Evolutionary conservation across 2,797 vertebrate species (phyloP).

Genomic region (Valencia hispanica): DNA sequence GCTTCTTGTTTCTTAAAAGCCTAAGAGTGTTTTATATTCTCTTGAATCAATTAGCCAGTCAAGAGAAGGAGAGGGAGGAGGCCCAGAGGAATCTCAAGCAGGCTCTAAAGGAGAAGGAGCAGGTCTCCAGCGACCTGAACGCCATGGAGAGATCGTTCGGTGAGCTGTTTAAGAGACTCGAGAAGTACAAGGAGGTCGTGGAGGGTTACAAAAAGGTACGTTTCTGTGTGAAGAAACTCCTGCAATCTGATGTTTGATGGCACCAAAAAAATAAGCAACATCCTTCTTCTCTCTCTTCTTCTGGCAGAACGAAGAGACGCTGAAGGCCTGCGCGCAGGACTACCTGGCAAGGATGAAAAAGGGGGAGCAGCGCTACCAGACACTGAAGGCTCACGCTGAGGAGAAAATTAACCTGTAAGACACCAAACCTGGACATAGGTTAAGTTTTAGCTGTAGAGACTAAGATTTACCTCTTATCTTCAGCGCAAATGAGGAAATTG

Average conservation of each 20-base stretch:
- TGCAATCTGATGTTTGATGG: neutral
- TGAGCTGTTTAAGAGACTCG: slow-evolving; percentile 90
- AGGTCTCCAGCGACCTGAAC: slow-evolving; percentile 83
- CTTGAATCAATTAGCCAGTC: slow-evolving; percentile 77
- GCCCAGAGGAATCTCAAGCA: slow-evolving; percentile 77
- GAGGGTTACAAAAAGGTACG: slow-evolving; percentile 90
- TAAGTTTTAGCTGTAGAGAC: neutral
- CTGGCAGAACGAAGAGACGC: slow-evolving; percentile 89
- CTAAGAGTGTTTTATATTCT: neutral
- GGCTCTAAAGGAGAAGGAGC: slow-evolving; percentile 85
- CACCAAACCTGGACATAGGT: neutral
- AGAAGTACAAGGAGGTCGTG: slow-evolving; percentile 89
- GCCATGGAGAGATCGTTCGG: slow-evolving; percentile 89
- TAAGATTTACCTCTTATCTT: slow-evolving; percentile 4
- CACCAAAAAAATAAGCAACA: neutral
- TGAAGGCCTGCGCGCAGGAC: slow-evolving; percentile 90
- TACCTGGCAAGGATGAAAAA: slow-evolving; percentile 86
- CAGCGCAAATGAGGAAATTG: slow-evolving; percentile 90
- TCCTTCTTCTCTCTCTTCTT: neutral
- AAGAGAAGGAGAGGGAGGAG: slow-evolving; percentile 81
- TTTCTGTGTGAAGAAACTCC: neutral
- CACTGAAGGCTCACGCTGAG: slow-evolving; percentile 91
- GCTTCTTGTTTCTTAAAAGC: neutral
- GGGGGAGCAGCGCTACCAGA: slow-evolving; percentile 90
- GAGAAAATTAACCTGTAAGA: slow-evolving; percentile 91